Conservation (phyloP, 2,797 vertebrate genomes). For the Poecile montanus region DNA sequence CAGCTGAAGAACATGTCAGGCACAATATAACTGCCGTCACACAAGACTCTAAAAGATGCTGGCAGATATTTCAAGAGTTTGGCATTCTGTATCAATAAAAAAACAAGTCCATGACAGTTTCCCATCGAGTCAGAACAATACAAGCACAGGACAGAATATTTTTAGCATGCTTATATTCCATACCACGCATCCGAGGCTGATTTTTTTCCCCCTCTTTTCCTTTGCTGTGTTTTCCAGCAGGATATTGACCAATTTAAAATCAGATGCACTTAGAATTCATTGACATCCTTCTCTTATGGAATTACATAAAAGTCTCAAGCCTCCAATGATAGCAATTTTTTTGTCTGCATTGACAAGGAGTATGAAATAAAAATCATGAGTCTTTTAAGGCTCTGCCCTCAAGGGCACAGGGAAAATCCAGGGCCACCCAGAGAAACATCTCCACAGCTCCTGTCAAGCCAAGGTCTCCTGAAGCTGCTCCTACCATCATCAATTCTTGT, state of each 20-base stretch:
- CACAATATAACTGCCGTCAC: not conserved
- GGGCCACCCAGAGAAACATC: not conserved
- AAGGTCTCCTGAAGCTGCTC: not conserved
- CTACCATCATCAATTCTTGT: not conserved
- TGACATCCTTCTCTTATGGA: not conserved
- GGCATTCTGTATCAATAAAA: not conserved
- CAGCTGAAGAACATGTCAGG: not conserved
- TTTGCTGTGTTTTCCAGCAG: not conserved
- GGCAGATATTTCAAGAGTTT: slow-evolving; percentile 31
- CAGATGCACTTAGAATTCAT: not conserved
- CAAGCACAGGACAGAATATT: not conserved
- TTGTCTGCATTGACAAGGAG: not conserved
- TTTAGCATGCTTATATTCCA: not conserved
- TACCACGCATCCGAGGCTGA: not conserved
- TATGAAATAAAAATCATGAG: not conserved
- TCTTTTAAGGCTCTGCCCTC: not conserved
- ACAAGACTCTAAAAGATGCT: slow-evolving; percentile 3
- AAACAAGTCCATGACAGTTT: slow-evolving; percentile 25
- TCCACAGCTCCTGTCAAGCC: not conserved
- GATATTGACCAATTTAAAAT: not conserved
- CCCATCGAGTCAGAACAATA: not conserved
- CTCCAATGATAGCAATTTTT: not conserved
- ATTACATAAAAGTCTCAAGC: not conserved
- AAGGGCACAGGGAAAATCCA: not conserved
- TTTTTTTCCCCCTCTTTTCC: not conserved